phyloP scores from a whole-genome alignment of 2,113 vertebrate genomes.

The Proteles cristata region DNA sequence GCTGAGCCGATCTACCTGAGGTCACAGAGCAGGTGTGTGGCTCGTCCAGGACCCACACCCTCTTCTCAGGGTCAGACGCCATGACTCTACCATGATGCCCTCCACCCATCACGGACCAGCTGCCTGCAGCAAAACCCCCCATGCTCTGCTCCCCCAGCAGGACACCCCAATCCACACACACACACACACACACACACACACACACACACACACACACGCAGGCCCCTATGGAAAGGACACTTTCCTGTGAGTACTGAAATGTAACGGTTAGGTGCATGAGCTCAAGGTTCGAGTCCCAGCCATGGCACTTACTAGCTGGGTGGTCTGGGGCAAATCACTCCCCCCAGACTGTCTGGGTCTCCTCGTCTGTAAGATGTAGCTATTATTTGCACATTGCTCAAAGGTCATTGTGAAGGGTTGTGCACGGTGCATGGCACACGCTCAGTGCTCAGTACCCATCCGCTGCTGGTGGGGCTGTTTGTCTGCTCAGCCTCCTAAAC shows the following conservation, averaged over 20 bases:
- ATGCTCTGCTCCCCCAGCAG: not conserved
- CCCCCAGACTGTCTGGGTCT: not conserved
- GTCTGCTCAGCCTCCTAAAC: not conserved
- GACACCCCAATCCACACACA: rapidly evolving
- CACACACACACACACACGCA: not conserved
- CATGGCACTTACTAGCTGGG: not conserved
- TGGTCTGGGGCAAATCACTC: not conserved
- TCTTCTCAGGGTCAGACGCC: too few species aligned
- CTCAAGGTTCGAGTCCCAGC: not conserved
- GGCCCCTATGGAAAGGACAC: not conserved
- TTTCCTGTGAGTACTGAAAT: not conserved
- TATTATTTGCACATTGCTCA: rapidly evolving
- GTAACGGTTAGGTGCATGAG: rapidly evolving
- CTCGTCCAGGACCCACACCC: not conserved
- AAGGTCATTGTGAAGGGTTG: rapidly evolving
- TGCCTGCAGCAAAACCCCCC: not conserved
- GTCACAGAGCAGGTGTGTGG: not conserved
- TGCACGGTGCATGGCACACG: not conserved
- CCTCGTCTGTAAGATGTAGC: not conserved
- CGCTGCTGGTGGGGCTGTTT: rapidly evolving
- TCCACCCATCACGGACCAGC: rapidly evolving
- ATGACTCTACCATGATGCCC: too few species aligned
- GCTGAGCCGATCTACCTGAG: not conserved
- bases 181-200: not conserved
- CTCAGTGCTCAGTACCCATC: not conserved